A percentile compares a stretch with the other conserved stretches of the same genome.
phyloP scores from a whole-genome alignment of 2,888 invertebrate genomes.

The Cephus sareptanus region DNA sequence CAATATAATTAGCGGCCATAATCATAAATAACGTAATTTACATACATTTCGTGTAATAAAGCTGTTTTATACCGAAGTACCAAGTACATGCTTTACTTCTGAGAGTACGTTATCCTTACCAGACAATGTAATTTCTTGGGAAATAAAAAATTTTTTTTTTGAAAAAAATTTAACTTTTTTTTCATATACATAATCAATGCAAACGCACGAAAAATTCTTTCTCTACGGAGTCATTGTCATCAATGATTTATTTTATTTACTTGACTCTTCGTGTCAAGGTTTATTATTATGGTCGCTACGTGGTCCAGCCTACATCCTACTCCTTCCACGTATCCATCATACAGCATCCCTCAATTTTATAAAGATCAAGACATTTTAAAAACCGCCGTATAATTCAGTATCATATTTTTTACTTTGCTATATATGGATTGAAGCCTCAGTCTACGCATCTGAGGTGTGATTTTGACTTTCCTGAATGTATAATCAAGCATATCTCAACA shows the following conservation, averaged over 20 bases:
- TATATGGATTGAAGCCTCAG: background rate
- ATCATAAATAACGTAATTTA: constrained; percentile 59
- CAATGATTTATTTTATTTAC: background rate
- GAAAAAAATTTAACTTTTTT: background rate
- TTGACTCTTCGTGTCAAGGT: background rate
- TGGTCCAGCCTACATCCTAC: background rate
- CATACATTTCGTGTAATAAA: constrained; percentile 57
- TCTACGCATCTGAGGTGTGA: background rate
- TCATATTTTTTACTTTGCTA: background rate
- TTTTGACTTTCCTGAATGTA: background rate
- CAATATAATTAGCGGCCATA: constrained; percentile 57
- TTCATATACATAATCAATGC: background rate
- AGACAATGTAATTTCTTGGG: background rate
- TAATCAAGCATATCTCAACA: background rate
- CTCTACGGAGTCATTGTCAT: background rate
- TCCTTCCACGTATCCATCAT: background rate
- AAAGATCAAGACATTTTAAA: background rate
- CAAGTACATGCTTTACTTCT: constrained; percentile 43
- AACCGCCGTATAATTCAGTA: background rate
- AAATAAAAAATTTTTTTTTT: too few species aligned
- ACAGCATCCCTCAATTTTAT: background rate
- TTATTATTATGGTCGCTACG: background rate
- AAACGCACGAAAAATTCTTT: background rate
- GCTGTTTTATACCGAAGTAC: constrained; percentile 32
- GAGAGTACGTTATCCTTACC: background rate